phyloP scores from a whole-genome alignment of 2,113 vertebrate genomes.

The Suricata suricatta region DNA sequence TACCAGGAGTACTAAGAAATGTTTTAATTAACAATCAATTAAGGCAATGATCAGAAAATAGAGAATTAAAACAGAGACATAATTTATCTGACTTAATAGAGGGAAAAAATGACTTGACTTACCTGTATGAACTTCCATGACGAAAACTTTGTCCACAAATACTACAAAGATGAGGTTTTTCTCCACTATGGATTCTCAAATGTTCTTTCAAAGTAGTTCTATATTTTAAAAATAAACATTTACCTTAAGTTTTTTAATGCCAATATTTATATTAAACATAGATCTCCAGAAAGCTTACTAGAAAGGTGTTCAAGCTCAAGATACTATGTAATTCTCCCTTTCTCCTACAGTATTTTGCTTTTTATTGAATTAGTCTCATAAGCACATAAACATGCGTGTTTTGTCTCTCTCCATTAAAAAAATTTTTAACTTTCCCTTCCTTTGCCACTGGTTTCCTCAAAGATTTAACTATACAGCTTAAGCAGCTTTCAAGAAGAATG shows the following conservation, averaged over 20 bases:
- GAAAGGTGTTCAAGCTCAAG: background rate
- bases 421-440: background rate
- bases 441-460: background rate
- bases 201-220: slow-evolving; percentile 98
- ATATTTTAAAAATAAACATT: slow-evolving; percentile 31
- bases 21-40: background rate
- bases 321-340: background rate
- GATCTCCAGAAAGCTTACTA: background rate
- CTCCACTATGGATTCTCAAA: slow-evolving; percentile 97
- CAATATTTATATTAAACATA: background rate
- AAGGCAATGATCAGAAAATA: background rate
- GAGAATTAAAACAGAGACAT: background rate
- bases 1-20: background rate
- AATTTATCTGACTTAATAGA: background rate
- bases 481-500: background rate
- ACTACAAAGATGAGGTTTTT: slow-evolving; percentile 98
- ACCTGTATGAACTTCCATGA: slow-evolving; percentile 99
- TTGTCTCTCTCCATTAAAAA: background rate
- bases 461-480: background rate
- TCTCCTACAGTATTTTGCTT: background rate
- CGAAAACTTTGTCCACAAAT: slow-evolving; percentile 99
- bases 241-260: background rate
- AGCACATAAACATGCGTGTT: background rate
- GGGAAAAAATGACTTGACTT: background rate
- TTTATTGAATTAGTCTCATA: background rate